Percentiles rank a stretch among this genome's conserved stretches.
These are phyloP conservation scores for Micronisus gabar DNA, from an alignment of 2,113 vertebrate species.

Conservation along the genomic window DNA sequence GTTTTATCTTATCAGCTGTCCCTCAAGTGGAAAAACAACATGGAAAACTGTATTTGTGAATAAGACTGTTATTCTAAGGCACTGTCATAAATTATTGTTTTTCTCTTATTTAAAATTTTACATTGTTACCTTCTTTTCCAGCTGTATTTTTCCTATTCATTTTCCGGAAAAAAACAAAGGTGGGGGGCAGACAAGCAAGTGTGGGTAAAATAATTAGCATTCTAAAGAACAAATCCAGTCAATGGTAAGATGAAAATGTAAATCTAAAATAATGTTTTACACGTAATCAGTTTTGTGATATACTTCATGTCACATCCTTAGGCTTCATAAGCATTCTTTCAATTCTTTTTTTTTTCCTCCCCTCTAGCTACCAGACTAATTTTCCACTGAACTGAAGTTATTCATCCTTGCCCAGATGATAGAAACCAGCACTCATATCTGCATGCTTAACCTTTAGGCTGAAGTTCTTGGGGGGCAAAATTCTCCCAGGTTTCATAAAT, in stretches of 20 bases:
- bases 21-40: background rate
- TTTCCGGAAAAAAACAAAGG: background rate
- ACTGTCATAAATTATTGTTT: background rate
- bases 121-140: background rate
- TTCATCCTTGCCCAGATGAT: background rate
- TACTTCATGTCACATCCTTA: background rate
- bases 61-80: background rate
- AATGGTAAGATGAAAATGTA: background rate
- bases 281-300: background rate
- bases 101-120: background rate
- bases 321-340: background rate
- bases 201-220: background rate
- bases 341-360: background rate
- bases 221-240: background rate
- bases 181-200: background rate
- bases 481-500: background rate
- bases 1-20: background rate
- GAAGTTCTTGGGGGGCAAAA: background rate
- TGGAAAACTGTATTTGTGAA: background rate
- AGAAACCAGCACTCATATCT: background rate
- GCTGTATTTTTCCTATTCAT: background rate
- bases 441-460: background rate
- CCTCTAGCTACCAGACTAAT: background rate
- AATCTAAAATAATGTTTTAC: background rate
- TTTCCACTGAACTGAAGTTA: background rate